Base-by-base conservation (phyloP, 2,113 vertebrate genomes). In the Quiscalus mexicanus region DNA sequence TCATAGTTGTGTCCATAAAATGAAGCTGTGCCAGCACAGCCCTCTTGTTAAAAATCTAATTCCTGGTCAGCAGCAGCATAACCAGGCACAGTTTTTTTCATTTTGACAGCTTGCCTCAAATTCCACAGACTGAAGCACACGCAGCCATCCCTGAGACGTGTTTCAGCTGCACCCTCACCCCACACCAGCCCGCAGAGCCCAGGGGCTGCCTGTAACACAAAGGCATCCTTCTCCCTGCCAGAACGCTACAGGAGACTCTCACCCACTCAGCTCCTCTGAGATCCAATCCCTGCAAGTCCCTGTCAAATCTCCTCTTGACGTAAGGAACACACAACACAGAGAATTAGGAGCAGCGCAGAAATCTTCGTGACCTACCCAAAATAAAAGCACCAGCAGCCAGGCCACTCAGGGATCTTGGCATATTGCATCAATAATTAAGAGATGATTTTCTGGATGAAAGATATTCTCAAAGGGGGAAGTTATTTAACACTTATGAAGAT, bases 271-370 rank as follows among this genome's bases (percentile, higher is more conserved):
- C 49, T 96, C 59, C 75, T 69, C 60, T 0, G 15, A 75, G 87
- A 84, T 90, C 81, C 94, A 93, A 92, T 21, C 89, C 37, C 95
- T 86, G 85, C 84, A 69, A 49, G 45, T 56, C 80, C 90, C 59
- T 15, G 5, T 86, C 90, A 90, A 89, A 84, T 88, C 91, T 50
- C 82, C 58, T 39, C 49, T 89, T 70, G 76, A 96, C 35, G 85
- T 87, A 94, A 91, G 0, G 12, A 56, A 71, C 10, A 5, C 9
- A 76, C 3, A 7, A 80, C 27, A 12, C 28, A 73, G 88, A 5
- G 39, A 93, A 83, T 50, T 75, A 58, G 62, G 47, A 97, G 79
- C 95, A 92, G 95, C 7, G 0, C 73, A 59, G 68, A 52, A 87
- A 77, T 47, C 90, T 95, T 87, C 85, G 64, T 80, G 69, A 91